phyloP scores from a whole-genome alignment of 2,113 vertebrate species.

The Amphilophus citrinellus region DNA sequence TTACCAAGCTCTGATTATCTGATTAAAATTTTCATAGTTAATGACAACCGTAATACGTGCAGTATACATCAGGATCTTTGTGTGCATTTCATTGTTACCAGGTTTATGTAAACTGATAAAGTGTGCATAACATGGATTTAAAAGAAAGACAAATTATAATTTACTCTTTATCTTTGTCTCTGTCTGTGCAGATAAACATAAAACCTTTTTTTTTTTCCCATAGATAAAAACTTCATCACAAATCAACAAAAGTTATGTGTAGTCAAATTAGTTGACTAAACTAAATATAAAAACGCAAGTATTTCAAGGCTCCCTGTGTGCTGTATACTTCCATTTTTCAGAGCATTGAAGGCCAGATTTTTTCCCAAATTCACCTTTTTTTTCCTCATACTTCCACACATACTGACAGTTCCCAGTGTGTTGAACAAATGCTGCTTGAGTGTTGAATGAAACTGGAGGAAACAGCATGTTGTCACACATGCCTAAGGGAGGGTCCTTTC shows the following conservation, averaged over 20 bases:
- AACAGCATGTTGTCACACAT: background rate
- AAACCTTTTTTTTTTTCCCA: background rate
- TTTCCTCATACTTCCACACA: background rate
- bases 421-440: slow-evolving; percentile 39
- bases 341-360: background rate
- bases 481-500: background rate
- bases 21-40: slow-evolving; percentile 24
- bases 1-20: slow-evolving; percentile 32
- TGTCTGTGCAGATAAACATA: background rate
- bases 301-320: background rate
- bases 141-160: background rate
- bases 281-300: background rate
- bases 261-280: background rate
- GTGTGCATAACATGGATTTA: background rate
- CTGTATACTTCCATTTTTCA: background rate
- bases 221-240: no score
- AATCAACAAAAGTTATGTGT: background rate
- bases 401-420: slow-evolving; percentile 26
- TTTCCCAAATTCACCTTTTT: background rate
- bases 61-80: background rate
- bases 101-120: background rate
- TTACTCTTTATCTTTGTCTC: background rate
- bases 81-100: background rate
- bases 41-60: background rate
- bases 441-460: slow-evolving; percentile 27